Evolutionary conservation across 2,113 vertebrate species (phyloP), one percentile per base, ranked within the genome.

Genomic region (Chaetops frenatus): DNA sequence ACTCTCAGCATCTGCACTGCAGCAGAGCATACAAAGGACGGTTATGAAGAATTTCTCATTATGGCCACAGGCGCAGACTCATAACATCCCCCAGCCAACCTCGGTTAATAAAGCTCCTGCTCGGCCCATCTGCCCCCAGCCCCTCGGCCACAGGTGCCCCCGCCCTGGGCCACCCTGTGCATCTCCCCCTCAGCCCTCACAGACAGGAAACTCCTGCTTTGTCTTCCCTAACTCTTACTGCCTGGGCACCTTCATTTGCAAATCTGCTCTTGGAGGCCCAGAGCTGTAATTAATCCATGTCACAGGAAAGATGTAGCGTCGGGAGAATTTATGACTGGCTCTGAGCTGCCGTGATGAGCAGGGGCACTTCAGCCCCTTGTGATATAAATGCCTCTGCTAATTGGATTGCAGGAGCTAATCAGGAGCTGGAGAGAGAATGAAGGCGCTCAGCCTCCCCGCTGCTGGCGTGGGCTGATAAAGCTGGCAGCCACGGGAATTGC

Each of bases 381-480:
- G 97, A 97, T 97, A 98, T 93, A 97, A 97, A 98, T 96, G 97
- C 95, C 94, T 97, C 96, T 95, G 96, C 94, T 98, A 98, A 98
- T 97, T 98, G 97, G 97, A 97, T 97, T 96, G 96, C 92, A 9
- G 92, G 94, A 97, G 96, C 96, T 98, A 97, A 97, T 98, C 97
- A 98, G 96, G 90, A 96, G 93, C 91, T 76, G 95, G 96, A 90
- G 96, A 97, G 94, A 93, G 93, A 96, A 97, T 60, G 78, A 86
- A 71, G 8, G 56, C 53, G 79, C 90, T 76, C 91, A 33, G 51
- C 73, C 91, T 91, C 92, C 86, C 70, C 13, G 60, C 95, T 89
- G 88, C 96, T 94, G 95, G 92, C 4, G 18, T 24, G 5, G 92
- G 88, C 96, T 97, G 97, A 98, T 98, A 97, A 98, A 96, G 91